These are phyloP conservation scores for Sebastiscus albofasciatus DNA, from an alignment of 2,797 vertebrate species.

Conservation along the genomic window DNA sequence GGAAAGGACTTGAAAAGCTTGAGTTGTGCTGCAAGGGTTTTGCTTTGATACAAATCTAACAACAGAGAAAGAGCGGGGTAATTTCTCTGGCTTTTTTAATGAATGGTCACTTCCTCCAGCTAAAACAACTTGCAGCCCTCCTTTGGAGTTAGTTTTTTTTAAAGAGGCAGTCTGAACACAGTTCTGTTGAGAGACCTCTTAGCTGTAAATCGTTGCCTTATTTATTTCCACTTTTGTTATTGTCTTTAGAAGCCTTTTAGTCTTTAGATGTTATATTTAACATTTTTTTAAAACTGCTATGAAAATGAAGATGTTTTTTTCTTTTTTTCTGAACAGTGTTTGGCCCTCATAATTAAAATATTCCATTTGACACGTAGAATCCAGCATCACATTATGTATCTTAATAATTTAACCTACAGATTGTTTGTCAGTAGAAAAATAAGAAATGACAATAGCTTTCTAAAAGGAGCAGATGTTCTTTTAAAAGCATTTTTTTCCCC, in stretches of 20 bases:
- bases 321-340: background rate
- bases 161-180: slow-evolving; percentile 21
- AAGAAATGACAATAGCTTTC: slow-evolving; percentile 34
- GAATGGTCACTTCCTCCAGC: slow-evolving; percentile 76
- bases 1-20: slow-evolving; percentile 62
- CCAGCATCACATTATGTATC: background rate
- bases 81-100: slow-evolving; percentile 74
- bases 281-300: background rate
- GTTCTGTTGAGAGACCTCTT: background rate
- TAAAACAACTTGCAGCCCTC: slow-evolving; percentile 61
- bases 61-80: slow-evolving; percentile 52
- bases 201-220: background rate
- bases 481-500: slow-evolving; percentile 42
- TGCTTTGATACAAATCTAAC: slow-evolving; percentile 80
- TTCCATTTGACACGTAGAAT: background rate
- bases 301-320: background rate
- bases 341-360: background rate
- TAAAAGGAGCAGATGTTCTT: slow-evolving; percentile 55
- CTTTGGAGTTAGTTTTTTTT: slow-evolving; percentile 29
- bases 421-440: slow-evolving; percentile 10
- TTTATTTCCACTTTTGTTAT: background rate
- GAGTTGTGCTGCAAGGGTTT: slow-evolving; percentile 67
- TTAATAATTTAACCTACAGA: slow-evolving; percentile 38
- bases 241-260: background rate
- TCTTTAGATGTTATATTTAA: background rate